These are phyloP conservation scores for Eupithecia subumbrata DNA, from an alignment of 2,888 invertebrate genomes.

Conservation along the genomic window DNA sequence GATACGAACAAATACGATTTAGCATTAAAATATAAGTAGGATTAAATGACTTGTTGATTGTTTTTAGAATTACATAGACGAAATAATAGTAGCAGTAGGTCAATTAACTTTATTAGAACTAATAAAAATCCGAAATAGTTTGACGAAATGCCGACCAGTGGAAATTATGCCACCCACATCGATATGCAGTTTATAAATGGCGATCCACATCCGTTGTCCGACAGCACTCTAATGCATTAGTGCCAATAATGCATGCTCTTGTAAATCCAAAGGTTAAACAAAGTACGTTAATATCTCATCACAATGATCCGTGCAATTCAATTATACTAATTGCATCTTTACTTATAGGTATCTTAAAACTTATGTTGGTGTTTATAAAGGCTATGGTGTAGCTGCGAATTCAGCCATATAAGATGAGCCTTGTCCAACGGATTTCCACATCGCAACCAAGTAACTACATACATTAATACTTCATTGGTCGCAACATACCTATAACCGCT, in stretches of 20 bases:
- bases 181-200: slow-evolving; percentile 69
- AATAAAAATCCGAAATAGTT: not conserved
- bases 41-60: not conserved
- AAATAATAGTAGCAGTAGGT: not conserved
- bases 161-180: slow-evolving; percentile 70
- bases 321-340: slow-evolving; percentile 19
- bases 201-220: slow-evolving; percentile 70
- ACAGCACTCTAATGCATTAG: slow-evolving; percentile 67
- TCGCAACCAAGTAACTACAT: not conserved
- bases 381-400: not conserved
- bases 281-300: slow-evolving; percentile 33
- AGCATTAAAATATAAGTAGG: not conserved
- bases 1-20: not conserved
- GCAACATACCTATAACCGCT: not conserved
- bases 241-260: slow-evolving; percentile 58
- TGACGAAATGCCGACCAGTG: slow-evolving; percentile 18
- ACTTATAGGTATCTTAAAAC: not conserved
- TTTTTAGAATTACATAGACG: not conserved
- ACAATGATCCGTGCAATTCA: slow-evolving; percentile 28
- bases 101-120: not conserved
- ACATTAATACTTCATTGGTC: no score
- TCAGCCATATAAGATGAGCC: not conserved
- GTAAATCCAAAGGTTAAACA: slow-evolving; percentile 48
- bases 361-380: not conserved
- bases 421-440: not conserved